Base-by-base conservation (phyloP, 2,113 vertebrate genomes). In the Tupaia tana region DNA sequence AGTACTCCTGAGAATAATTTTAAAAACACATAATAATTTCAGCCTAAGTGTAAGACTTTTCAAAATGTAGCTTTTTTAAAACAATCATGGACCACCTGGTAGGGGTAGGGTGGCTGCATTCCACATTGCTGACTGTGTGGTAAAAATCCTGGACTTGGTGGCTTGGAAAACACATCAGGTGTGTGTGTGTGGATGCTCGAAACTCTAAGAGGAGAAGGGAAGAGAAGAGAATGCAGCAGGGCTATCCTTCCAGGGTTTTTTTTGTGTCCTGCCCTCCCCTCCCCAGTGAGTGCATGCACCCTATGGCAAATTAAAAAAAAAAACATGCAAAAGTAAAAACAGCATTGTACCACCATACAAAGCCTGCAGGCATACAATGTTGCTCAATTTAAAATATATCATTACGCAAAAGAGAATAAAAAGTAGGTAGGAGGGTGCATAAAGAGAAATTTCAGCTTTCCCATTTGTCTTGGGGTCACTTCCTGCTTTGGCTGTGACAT, bases 401-500 rank as follows among this genome's bases (percentile, higher is more conserved):
- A 78, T 64, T 52, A 75, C 16, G 71, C 24, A 63, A 85, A 69
- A 88, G 16, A 92, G 19, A 27, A 77, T 54, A 16, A 81, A 78
- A 69, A 31, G 4, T 10, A 2, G 34, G 27, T 18, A 22, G 12
- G 27, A 77, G 15, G 10, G 5, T 11, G 7, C 2, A 1, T 0
- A 8, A 43, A 69, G 15, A 81, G 56, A 43, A 19, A 78, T 52
- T 11, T 13, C 67, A 29, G 56, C 54, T 63, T 77, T 64, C 22
- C 24, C 0, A 56, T 80, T 58, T 86, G 83, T 67, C 43, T 24
- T 24, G n/a, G 67, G 61, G 67, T 54, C 7, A 14, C 63, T 43
- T 15, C 34, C 52, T 64, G 87, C 20, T 20, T 12, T 58, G 2
- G 22, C 8, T 2, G 66, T 0, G 3, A 52, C 0, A 0, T 6